phyloP scores from a whole-genome alignment of 2,797 vertebrate species.

The Lithobates sylvaticus region DNA sequence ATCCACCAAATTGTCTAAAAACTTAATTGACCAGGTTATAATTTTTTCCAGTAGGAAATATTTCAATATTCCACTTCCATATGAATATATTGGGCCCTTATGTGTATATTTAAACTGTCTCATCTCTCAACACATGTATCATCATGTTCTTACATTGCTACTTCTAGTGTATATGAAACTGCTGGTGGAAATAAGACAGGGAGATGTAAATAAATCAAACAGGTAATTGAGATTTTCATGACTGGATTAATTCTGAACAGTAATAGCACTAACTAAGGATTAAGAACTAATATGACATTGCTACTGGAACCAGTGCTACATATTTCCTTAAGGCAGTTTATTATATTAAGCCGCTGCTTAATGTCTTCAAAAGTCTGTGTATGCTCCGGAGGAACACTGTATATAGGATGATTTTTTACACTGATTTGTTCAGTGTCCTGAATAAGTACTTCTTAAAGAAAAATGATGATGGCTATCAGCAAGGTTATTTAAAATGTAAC shows the following conservation, averaged over 20 bases:
- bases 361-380: background rate
- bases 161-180: constrained; percentile 5
- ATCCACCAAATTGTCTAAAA: too few species aligned
- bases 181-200: background rate
- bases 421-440: background rate
- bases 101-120: background rate
- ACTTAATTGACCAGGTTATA: background rate
- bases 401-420: background rate
- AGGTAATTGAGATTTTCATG: constrained; percentile 24
- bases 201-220: constrained; percentile 27
- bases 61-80: background rate
- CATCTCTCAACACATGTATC: background rate
- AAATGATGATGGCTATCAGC: background rate
- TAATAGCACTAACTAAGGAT: constrained; percentile 26
- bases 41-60: background rate
- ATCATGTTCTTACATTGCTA: constrained; percentile 11
- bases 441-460: too few species aligned
- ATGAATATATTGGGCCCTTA: background rate
- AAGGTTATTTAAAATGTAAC: background rate
- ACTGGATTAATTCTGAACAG: constrained; percentile 26
- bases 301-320: constrained; percentile 24
- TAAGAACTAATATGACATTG: constrained; percentile 6
- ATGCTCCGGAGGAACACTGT: background rate
- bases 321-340: background rate
- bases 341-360: background rate